Evolutionary conservation across 2,797 vertebrate species (phyloP).

Genomic region (Sarcoramphus papa): DNA sequence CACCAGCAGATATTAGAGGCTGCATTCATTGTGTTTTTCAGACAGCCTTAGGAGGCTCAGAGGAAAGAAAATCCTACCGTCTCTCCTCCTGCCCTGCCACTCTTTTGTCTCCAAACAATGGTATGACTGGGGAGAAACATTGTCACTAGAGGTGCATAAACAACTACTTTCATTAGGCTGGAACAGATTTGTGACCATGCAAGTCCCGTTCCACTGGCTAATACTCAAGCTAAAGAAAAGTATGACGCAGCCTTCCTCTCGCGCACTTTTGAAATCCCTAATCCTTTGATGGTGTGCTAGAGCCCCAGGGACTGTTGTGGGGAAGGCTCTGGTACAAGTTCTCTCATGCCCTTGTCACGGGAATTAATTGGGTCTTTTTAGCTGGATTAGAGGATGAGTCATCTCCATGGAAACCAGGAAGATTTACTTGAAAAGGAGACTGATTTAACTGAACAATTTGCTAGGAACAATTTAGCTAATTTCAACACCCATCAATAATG

Average conservation of each 20-base stretch:
- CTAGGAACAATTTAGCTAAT: background rate
- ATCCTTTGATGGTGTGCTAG: background rate
- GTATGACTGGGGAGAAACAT: background rate
- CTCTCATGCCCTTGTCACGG: background rate
- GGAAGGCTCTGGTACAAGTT: background rate
- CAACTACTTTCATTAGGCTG: background rate
- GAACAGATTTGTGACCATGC: background rate
- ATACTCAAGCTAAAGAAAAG: background rate
- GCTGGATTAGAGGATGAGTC: background rate
- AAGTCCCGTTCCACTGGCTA: background rate
- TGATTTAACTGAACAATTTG: background rate
- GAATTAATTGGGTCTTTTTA: conserved; percentile 19
- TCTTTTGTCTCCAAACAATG: background rate
- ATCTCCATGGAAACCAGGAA: conserved; percentile 29
- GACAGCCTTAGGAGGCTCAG: background rate
- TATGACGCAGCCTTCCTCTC: background rate
- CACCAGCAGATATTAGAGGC: background rate
- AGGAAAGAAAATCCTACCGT: background rate
- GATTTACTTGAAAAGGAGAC: background rate
- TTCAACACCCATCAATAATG: background rate
- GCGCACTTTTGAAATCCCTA: background rate
- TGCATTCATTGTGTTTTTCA: background rate
- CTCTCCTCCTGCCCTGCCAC: background rate
- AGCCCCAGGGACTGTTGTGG: background rate
- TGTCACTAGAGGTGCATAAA: background rate